A percentile compares a stretch with the other conserved stretches of the same genome.
phyloP scores from a whole-genome alignment of 2,888 invertebrate genomes.

The Callyntrura guangdongensis region DNA sequence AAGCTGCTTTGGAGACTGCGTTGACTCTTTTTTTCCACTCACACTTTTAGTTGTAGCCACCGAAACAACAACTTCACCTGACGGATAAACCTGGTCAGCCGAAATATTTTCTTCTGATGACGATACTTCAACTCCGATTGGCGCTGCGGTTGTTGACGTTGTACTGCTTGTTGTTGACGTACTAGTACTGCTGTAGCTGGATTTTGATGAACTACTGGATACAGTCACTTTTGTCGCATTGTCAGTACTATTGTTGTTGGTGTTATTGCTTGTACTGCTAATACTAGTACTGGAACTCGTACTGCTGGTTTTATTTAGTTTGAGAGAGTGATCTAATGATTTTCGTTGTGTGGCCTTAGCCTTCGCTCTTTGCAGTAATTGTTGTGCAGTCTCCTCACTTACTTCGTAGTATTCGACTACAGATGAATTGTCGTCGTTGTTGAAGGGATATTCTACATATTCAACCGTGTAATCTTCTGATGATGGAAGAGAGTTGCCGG shows the following conservation, averaged over 20 bases:
- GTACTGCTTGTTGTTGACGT: constrained; percentile 78
- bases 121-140: constrained; percentile 18
- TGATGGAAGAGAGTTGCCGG: constrained; percentile 67
- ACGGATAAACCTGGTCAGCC: constrained; percentile 65
- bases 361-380: constrained; percentile 74
- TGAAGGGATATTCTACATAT: constrained; percentile 78
- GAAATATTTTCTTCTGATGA: constrained; percentile 72
- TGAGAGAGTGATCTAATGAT: constrained; percentile 45
- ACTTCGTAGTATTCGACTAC: constrained; percentile 81
- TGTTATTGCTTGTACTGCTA: constrained; percentile 34
- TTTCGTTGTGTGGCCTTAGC: constrained; percentile 59
- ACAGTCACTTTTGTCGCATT: constrained; percentile 82
- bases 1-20: constrained; percentile 46
- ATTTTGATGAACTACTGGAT: constrained; percentile 83
- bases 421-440: constrained; percentile 78
- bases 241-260: constrained; percentile 38
- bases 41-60: constrained; percentile 83
- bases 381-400: constrained; percentile 80
- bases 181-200: constrained; percentile 77
- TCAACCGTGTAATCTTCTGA: constrained; percentile 82
- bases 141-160: constrained; percentile 75
- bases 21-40: constrained; percentile 62
- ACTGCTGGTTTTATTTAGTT: constrained; percentile 35
- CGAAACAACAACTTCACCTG: constrained; percentile 81
- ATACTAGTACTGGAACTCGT: constrained; percentile 63